Evolutionary conservation across 2,113 vertebrate species (phyloP).

Genomic region (Xenus cinereus): DNA sequence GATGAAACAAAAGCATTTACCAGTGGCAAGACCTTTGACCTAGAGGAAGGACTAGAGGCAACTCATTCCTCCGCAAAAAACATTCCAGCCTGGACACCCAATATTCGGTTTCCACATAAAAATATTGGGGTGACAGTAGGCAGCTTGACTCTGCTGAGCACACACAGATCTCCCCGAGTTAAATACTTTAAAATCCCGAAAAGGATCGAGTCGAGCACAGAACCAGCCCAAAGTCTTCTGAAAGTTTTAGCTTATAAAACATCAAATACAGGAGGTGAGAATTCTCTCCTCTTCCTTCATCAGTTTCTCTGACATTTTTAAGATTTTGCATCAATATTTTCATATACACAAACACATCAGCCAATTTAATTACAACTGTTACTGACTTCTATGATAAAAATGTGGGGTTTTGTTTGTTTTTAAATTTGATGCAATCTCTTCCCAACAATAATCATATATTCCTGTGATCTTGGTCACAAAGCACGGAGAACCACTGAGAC

Average conservation of each 20-base stretch:
- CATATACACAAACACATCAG: not conserved
- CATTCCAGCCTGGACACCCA: not conserved
- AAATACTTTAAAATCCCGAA: not conserved
- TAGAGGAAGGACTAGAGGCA: not conserved
- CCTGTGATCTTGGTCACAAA: not conserved
- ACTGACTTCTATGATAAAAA: not conserved
- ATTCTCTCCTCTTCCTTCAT: not conserved
- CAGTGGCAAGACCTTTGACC: not conserved
- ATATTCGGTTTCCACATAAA: not conserved
- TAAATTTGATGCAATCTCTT: not conserved
- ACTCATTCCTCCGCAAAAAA: not conserved
- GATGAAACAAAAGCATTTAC: not conserved
- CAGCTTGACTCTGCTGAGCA: not conserved
- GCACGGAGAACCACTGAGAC: not conserved
- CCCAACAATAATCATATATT: not conserved
- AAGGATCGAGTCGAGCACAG: not conserved
- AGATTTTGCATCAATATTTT: not conserved
- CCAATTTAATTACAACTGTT: not conserved
- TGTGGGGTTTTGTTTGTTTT: not conserved
- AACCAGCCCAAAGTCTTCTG: not conserved
- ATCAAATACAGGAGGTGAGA: not conserved
- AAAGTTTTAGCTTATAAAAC: not conserved
- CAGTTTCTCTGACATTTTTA: not conserved
- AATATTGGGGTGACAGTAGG: not conserved
- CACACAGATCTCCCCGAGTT: not conserved